A percentile compares a stretch with the other conserved stretches of the same genome.
These are phyloP conservation scores for Theristicus caerulescens DNA, from an alignment of 2,113 vertebrate species.

Conservation along the genomic window DNA sequence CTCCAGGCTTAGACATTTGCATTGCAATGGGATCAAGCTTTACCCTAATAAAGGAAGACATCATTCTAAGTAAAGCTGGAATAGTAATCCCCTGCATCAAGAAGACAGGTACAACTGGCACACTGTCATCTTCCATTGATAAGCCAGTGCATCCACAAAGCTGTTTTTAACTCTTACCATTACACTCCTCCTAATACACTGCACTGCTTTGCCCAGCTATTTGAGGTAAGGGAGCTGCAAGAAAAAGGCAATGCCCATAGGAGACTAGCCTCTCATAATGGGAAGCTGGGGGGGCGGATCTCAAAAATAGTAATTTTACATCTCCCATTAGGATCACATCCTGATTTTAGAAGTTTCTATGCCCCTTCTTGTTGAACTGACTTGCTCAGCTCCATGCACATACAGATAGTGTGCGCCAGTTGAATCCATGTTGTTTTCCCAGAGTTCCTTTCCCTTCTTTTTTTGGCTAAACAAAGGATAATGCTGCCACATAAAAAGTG, in stretches of 20 bases:
- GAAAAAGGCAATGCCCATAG: background rate
- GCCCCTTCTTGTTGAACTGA: background rate
- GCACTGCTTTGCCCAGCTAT: background rate
- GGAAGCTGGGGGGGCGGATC: background rate
- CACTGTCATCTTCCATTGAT: background rate
- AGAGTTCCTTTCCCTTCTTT: background rate
- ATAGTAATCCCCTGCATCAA: background rate
- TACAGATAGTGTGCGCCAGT: rapidly evolving
- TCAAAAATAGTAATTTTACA: background rate
- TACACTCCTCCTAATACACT: too few relatives aligned
- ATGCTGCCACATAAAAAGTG: background rate
- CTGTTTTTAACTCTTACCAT: background rate
- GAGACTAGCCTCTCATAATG: background rate
- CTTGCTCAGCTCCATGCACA: background rate
- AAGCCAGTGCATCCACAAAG: background rate
- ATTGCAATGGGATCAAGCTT: background rate
- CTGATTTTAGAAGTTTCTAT: background rate
- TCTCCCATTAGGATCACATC: background rate
- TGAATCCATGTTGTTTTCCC: background rate
- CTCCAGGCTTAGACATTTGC: background rate
- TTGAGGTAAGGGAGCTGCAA: background rate
- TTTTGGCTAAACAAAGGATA: background rate
- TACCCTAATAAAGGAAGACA: background rate
- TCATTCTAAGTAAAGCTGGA: background rate
- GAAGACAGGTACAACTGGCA: background rate